phyloP scores from a whole-genome alignment of 1,140 invertebrate species.

The Diabrotica undecimpunctata region DNA sequence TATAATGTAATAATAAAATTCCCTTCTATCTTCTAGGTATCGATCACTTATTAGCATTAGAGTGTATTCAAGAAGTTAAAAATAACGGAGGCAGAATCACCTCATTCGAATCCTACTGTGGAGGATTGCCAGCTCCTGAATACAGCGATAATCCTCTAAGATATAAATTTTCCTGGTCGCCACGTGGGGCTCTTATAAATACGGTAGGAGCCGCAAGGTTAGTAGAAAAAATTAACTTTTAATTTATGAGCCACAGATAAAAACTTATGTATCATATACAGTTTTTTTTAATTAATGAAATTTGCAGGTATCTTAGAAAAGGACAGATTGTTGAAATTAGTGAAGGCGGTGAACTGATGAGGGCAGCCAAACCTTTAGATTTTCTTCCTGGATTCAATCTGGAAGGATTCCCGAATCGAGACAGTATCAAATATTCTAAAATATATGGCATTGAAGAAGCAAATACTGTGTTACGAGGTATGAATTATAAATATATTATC shows the following conservation, averaged over 20 bases:
- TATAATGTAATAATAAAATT: too few species aligned
- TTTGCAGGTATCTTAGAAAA: conserved; percentile 61
- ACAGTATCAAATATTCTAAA: conserved; percentile 85
- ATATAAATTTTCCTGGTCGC: conserved; percentile 99
- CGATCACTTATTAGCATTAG: conserved; percentile 94
- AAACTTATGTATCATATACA: too few species aligned
- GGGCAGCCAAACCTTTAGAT: conserved; percentile 69
- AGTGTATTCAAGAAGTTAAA: conserved; percentile 88
- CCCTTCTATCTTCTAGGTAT: conserved; percentile 51
- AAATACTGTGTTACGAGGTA: conserved; percentile 81
- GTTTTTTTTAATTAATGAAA: too few species aligned
- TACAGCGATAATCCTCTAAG: conserved; percentile 88
- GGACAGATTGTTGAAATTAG: conserved; percentile 87
- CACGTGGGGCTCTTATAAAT: conserved; percentile 85
- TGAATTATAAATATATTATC: conserved; percentile 57
- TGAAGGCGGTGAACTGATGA: conserved; percentile 84
- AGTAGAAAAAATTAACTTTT: too few species aligned
- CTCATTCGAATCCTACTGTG: conserved; percentile 96
- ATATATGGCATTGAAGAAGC: conserved; percentile 85
- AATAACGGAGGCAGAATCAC: conserved; percentile 77
- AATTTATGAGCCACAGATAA: too few species aligned
- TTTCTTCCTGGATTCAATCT: conserved; percentile 96
- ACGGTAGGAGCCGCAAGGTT: conserved; percentile 78
- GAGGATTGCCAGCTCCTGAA: conserved; percentile 93
- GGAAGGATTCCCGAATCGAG: conserved; percentile 95